Percentiles rank a stretch among this genome's conserved stretches.
Evolutionary conservation across 2,888 invertebrate species (phyloP).

Genomic region (Copidosoma aretas): DNA sequence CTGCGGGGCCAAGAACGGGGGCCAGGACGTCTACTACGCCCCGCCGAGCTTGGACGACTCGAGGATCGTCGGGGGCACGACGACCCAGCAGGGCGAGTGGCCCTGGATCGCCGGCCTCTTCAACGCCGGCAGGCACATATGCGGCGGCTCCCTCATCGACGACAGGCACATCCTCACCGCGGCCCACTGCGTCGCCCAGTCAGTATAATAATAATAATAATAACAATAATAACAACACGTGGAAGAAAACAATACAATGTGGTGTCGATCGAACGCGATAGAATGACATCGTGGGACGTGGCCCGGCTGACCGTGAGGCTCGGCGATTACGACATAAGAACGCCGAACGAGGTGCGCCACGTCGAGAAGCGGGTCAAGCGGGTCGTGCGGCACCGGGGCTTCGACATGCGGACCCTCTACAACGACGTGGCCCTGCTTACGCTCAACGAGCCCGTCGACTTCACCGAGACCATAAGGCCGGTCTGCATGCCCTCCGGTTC

Average conservation of each 20-base stretch:
- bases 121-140: constrained; percentile 84
- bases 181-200: constrained; percentile 90
- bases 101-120: constrained; percentile 86
- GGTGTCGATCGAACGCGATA: constrained; percentile 54
- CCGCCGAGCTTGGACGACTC: constrained; percentile 71
- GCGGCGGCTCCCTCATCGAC: constrained; percentile 86
- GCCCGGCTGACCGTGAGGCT: constrained; percentile 80
- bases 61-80: constrained; percentile 84
- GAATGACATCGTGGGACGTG: constrained; percentile 90
- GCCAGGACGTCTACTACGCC: constrained; percentile 58
- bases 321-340: constrained; percentile 84
- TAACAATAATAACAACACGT: too few species aligned
- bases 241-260: background rate
- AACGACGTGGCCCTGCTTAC: constrained; percentile 85
- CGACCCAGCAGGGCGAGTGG: constrained; percentile 83
- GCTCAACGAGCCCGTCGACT: constrained; percentile 77
- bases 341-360: constrained; percentile 76
- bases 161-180: constrained; percentile 80
- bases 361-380: constrained; percentile 80
- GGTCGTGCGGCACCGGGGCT: constrained; percentile 84
- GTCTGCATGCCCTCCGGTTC: constrained; percentile 76
- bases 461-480: constrained; percentile 75
- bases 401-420: constrained; percentile 83
- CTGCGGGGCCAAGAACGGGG: constrained; percentile 83
- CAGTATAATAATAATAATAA: constrained; percentile 58